Percentiles rank a stretch among this genome's conserved stretches.
These are phyloP conservation scores for Noctilio leporinus DNA, from an alignment of 2,113 vertebrate genomes.

Conservation along the genomic window DNA sequence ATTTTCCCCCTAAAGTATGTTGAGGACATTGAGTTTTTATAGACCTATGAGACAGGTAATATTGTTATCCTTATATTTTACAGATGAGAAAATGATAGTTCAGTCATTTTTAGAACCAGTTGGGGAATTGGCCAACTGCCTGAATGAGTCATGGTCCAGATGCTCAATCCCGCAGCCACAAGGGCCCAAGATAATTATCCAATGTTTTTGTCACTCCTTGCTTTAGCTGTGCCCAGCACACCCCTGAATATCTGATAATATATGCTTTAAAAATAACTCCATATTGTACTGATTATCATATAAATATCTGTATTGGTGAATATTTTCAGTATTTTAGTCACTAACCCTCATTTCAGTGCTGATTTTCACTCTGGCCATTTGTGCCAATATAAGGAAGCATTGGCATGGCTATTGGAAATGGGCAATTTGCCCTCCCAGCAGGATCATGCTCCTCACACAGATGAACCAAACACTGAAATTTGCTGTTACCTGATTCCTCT, in stretches of 20 bases:
- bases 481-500: not conserved
- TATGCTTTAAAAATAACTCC: not conserved
- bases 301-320: not conserved
- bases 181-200: constrained; percentile 6
- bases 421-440: constrained; percentile 20
- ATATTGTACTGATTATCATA: not conserved
- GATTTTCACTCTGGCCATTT: constrained; percentile 2
- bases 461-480: constrained; percentile 21
- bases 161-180: not conserved
- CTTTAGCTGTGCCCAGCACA: not conserved
- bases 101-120: constrained; percentile 25
- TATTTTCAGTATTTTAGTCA: constrained; percentile 12
- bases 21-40: not conserved
- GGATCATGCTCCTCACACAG: not conserved
- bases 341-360: not conserved
- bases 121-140: constrained; percentile 27
- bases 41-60: not conserved
- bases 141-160: constrained; percentile 53
- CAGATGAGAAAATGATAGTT: constrained; percentile 45
- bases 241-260: constrained; percentile 21
- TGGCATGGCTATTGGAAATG: constrained; percentile 33
- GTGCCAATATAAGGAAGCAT: not conserved
- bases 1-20: not conserved
- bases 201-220: not conserved
- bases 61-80: constrained; percentile 12